Conservation (phyloP, 2,888 invertebrate genomes). For the Drosophila stalkeri region DNA sequence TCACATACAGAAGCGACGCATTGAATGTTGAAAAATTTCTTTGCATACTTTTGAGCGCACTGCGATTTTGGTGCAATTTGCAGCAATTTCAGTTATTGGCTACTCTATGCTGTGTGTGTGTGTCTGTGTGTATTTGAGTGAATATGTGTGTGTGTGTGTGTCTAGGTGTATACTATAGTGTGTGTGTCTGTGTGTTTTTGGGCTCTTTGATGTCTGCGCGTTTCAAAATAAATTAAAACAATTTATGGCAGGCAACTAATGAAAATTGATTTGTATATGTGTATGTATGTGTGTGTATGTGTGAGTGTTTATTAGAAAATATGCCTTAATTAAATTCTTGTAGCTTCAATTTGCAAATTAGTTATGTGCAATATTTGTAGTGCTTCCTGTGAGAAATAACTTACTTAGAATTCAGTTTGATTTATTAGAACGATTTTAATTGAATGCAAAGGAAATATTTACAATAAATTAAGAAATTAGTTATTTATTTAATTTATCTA, state of each 20-base stretch:
- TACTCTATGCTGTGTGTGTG: conserved; percentile 17
- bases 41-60: conserved; percentile 57
- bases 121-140: conserved; percentile 8
- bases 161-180: conserved; percentile 3
- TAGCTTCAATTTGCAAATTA: background rate
- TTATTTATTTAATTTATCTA: background rate
- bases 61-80: conserved; percentile 31
- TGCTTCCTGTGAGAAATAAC: no score
- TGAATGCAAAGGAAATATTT: background rate
- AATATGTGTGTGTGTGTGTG: conserved; percentile 16
- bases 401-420: background rate
- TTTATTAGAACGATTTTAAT: background rate
- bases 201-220: conserved; percentile 42
- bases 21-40: conserved; percentile 25
- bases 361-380: background rate
- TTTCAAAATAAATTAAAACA: conserved; percentile 69
- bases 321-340: conserved; percentile 1
- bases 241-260: conserved; percentile 38
- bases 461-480: background rate
- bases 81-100: conserved; percentile 50
- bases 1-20: conserved; percentile 4
- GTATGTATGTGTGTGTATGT: background rate
- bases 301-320: background rate
- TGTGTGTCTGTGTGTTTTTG: conserved; percentile 9
- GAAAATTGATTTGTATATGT: conserved; percentile 31